A percentile compares a stretch with the other conserved stretches of the same genome.
Evolutionary conservation across 1,140 invertebrate species (phyloP).

Genomic region (Drosophila watanabei): DNA sequence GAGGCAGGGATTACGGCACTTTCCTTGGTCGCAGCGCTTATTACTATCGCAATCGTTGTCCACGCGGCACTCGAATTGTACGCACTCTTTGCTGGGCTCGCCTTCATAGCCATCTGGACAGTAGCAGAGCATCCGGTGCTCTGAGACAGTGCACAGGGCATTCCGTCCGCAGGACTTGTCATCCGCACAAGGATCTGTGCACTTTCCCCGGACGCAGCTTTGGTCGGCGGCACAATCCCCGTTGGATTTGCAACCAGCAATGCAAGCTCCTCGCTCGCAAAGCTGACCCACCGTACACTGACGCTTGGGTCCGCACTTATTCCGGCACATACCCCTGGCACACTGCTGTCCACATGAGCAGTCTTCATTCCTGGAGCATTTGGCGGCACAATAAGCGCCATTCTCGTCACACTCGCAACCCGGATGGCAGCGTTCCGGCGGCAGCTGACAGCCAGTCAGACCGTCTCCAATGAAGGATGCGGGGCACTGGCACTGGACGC

Average conservation of each 20-base stretch:
- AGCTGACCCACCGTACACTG: slow-evolving; percentile 86
- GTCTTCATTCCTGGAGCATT: slow-evolving; percentile 89
- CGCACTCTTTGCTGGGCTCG: slow-evolving; percentile 91
- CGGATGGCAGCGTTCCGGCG: slow-evolving; percentile 89
- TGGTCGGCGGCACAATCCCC: slow-evolving; percentile 92
- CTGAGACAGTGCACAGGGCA: slow-evolving; percentile 91
- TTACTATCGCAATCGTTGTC: slow-evolving; percentile 92
- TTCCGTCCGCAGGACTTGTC: slow-evolving; percentile 90
- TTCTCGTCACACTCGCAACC: slow-evolving; percentile 91
- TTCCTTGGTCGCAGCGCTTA: slow-evolving; percentile 91
- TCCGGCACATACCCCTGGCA: slow-evolving; percentile 86
- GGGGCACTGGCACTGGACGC: slow-evolving; percentile 93
- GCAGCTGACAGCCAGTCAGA: slow-evolving; percentile 90
- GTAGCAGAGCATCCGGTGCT: slow-evolving; percentile 92
- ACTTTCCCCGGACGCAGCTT: slow-evolving; percentile 91
- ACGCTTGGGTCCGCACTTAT: slow-evolving; percentile 78
- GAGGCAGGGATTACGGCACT: slow-evolving; percentile 94
- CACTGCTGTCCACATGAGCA: slow-evolving; percentile 91
- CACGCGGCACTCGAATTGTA: slow-evolving; percentile 91
- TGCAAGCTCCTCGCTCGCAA: slow-evolving; percentile 89
- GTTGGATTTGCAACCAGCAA: slow-evolving; percentile 91
- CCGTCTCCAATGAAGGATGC: slow-evolving; percentile 93
- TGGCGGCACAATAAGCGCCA: slow-evolving; percentile 90
- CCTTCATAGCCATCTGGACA: slow-evolving; percentile 94
- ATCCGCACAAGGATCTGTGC: slow-evolving; percentile 91